Percentiles rank a stretch among this genome's conserved stretches.
Evolutionary conservation across 2,888 invertebrate genomes (phyloP).

Genomic region (Plebejus argus): DNA sequence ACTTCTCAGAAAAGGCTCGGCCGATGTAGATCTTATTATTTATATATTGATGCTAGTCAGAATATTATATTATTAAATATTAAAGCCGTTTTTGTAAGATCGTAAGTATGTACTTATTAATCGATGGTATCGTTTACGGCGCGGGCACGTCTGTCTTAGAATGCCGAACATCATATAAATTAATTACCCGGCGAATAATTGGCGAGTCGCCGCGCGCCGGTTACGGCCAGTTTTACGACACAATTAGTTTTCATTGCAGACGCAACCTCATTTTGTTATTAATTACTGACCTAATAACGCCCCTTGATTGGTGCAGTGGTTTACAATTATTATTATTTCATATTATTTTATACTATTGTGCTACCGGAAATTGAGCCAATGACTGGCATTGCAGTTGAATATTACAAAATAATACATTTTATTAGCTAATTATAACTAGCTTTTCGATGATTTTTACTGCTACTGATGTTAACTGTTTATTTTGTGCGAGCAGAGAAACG

Average conservation of each 20-base stretch:
- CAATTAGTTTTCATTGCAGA: constrained; percentile 72
- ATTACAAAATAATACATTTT: background rate
- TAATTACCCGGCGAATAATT: constrained; percentile 75
- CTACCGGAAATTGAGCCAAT: background rate
- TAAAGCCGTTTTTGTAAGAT: no score
- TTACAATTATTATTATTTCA: background rate
- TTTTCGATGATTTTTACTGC: background rate
- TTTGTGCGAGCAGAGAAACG: background rate
- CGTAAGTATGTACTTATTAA: constrained; percentile 45
- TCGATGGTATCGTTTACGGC: constrained; percentile 67
- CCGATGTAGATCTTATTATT: no score
- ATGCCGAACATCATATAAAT: constrained; percentile 75
- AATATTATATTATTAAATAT: no score
- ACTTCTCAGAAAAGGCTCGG: no score
- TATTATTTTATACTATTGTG: background rate
- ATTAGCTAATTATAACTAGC: background rate
- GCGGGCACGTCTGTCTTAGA: constrained; percentile 66
- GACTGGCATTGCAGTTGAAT: background rate
- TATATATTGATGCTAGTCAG: no score
- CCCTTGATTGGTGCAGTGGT: constrained; percentile 3
- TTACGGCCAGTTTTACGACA: constrained; percentile 69
- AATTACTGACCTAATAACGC: constrained; percentile 63
- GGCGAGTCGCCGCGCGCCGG: constrained; percentile 65
- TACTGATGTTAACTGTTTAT: background rate
- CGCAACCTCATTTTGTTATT: constrained; percentile 64